Evolutionary conservation across 1,140 invertebrate species (phyloP).

Genomic region (Drosophila neocordata): DNA sequence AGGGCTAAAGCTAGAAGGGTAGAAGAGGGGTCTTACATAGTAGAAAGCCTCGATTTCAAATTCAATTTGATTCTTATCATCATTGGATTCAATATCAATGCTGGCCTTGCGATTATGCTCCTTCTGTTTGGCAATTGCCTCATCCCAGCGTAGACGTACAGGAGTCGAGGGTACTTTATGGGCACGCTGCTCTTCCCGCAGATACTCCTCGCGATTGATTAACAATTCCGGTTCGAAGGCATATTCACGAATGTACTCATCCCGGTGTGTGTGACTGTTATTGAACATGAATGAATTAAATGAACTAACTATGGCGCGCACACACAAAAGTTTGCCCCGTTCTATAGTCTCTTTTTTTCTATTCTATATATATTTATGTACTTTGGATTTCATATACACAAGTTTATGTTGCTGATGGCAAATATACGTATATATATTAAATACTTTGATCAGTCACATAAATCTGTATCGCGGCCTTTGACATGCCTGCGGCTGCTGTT

Average conservation of each 20-base stretch:
- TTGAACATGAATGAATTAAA: constrained; percentile 67
- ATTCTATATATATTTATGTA: too few species aligned
- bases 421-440: neutral
- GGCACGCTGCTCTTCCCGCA: constrained; percentile 63
- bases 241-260: constrained; percentile 82
- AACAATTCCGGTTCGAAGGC: constrained; percentile 81
- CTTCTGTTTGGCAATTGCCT: constrained; percentile 75
- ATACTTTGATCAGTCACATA: constrained; percentile 45
- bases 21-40: constrained; percentile 68
- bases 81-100: constrained; percentile 47
- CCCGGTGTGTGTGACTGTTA: constrained; percentile 68
- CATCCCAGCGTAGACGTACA: constrained; percentile 71
- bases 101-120: constrained; percentile 54
- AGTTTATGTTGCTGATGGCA: neutral
- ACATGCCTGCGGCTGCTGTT: constrained; percentile 69
- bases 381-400: too few species aligned
- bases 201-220: constrained; percentile 79
- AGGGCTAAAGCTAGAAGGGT: too few species aligned
- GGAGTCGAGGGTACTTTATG: constrained; percentile 56
- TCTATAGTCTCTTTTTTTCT: constrained; percentile 16
- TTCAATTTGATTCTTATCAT: constrained; percentile 78
- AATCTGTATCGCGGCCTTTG: constrained; percentile 70
- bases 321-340: neutral
- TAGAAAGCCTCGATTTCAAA: constrained; percentile 81
- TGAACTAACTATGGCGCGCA: neutral